Percentiles rank a stretch among this genome's conserved stretches.
phyloP scores from a whole-genome alignment of 2,888 invertebrate species.

The Perizoma flavofasciatum region DNA sequence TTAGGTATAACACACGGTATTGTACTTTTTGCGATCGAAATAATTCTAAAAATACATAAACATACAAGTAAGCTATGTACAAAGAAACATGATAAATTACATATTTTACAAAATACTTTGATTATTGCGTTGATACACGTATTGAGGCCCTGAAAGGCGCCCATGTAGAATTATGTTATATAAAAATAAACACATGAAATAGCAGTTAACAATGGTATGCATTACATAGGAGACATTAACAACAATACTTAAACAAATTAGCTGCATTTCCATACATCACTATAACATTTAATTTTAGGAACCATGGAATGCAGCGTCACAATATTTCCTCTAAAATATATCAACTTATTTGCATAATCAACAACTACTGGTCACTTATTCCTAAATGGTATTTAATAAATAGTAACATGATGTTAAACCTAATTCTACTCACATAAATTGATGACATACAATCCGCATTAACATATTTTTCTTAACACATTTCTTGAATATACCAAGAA shows the following conservation, averaged over 20 bases:
- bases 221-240: constrained; percentile 30
- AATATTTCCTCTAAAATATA: constrained; percentile 38
- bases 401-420: constrained; percentile 54
- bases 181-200: constrained; percentile 37
- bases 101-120: constrained; percentile 59
- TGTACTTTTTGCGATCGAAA: constrained; percentile 52
- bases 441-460: constrained; percentile 42
- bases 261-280: constrained; percentile 34
- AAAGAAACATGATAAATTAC: constrained; percentile 62
- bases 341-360: constrained; percentile 48
- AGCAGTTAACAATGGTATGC: constrained; percentile 33
- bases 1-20: constrained; percentile 42
- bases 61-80: constrained; percentile 61
- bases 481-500: constrained; percentile 33
- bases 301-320: constrained; percentile 38
- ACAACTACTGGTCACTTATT: constrained; percentile 55
- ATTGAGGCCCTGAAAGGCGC: constrained; percentile 36
- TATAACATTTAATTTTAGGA: constrained; percentile 23
- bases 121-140: constrained; percentile 71
- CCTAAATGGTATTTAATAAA: constrained; percentile 57
- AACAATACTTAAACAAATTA: constrained; percentile 32
- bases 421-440: constrained; percentile 40
- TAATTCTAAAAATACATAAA: constrained; percentile 43
- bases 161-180: constrained; percentile 44
- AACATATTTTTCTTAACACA: constrained; percentile 28